Base-by-base conservation (phyloP, 2,888 invertebrate species). In the Drosophila neotestacea region DNA sequence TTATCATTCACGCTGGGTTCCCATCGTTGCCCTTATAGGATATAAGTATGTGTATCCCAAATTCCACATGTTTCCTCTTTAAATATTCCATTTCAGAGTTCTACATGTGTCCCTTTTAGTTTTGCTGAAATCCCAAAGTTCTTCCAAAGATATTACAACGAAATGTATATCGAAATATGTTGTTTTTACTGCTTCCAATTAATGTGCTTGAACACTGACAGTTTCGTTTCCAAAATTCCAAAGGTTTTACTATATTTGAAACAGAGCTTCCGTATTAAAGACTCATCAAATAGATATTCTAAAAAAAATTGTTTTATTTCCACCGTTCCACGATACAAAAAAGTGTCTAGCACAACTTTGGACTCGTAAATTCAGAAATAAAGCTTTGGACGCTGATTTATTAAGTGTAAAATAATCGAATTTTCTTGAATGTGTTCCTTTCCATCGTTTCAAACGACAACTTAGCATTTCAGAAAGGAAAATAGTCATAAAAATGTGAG, bases 1-100 rank as follows among this genome's bases (percentile, higher is more conserved):
- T 30, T 30, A 36, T 52, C 36, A 44, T 28, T 52, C 36, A 44
- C 32, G 6, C 32, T 27, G 42, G 7, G 2, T 11, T 34, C 27
- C 42, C 44, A 55, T 42, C 32, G 28, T 28, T n/a, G 55, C 32
- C 48, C 36, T 36, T 36, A 36, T 36, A 34, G 16, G 32, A 50
- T 16, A 41, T 22, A 54, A 4, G 10, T 59, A 32, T 39, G 22
- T 41, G 39, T 34, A 30, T 60, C 39, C 11, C 6, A 41, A 13
- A 16, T 39, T 30, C 16, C 28, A 6, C 11, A 22, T 32, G 54
- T 42, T 42, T 16, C 27, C 27, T 13, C 27, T 27, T 16, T 30
- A 16, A 32, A 16, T 16, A 22, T 28, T 28, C n/a, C 7, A 46
- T 46, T 44, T 22, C 11, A 42, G 10, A 22, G 10, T 27, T 42